Evolutionary conservation across 2,888 invertebrate genomes (phyloP), one percentile per base, ranked within the genome.

Genomic region (Odontocerum albicorne): DNA sequence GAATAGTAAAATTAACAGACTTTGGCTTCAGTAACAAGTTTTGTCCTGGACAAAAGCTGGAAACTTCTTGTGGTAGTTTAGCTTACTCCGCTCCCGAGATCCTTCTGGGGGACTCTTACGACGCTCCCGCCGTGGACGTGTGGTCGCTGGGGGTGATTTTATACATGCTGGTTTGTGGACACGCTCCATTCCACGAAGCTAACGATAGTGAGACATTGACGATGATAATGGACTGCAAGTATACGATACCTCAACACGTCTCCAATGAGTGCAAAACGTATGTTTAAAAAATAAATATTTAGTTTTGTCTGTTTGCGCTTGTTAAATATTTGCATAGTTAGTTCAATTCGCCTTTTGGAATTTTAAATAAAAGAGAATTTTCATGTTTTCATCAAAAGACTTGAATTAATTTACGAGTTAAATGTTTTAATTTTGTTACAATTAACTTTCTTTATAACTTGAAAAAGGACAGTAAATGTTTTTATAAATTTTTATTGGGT

Each of bases 41-140:
- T 74, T 92, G 89, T 68, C 97, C 97, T 16, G 98, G 97, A 44
- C 93, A 95, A 74, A 96, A 96, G 71, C 74, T 98, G 68, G 95
- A 96, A 72, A 99, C 99, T 16, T 96, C 96, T 27, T 99, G 99
- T 76, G 99, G 99, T 20, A 96, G 96, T 63, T 79, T 99, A 64
- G 98, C 99, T 15, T 99, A 99, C 76, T 98, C 98, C 2, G 99
- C 99, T 7, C 99, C 99, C 1, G 99, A 99, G 79, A 99, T 99
- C 68, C 81, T 99, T 56, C 82, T 99, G 49, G 99, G 99, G 16
- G 98, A 99, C 74, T 93, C 95, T 1, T 99, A 99, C 74, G 97
- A 99, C 77, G 97, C 98, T 33, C 97, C 97, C 15, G 97, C 97
- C 63, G 98, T 99, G 83, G 97, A 99, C 79, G 92, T 99, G 47